Base-by-base conservation (phyloP, 2,888 invertebrate species). In the Volucella inanis region DNA sequence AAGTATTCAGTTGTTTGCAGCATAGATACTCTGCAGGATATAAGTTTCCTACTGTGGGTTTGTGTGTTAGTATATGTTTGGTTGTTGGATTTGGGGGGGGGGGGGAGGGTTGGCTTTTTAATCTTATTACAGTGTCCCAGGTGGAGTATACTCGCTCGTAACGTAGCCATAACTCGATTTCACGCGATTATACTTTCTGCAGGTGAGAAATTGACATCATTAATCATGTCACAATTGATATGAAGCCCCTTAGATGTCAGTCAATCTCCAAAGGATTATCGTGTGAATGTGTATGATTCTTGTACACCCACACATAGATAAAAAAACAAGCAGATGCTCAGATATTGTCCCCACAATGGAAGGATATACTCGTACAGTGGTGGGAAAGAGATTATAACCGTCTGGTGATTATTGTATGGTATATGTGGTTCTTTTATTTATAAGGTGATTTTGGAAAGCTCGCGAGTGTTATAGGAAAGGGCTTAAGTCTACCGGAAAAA, bases 51-150 rank as follows among this genome's bases (percentile, higher is more conserved):
- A 22, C 54, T 15, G 14, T 54, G 8, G 22, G 14, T 65, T 39
- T 41, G 39, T 49, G 41, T 49, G 41, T 22, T 22, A 1, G 18
- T 22, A 22, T 22, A 22, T 47, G 14, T 38, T 18, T 72, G 45
- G 18, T 11, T 64, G 62, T 31, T 18, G 22, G 31, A 2, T 50
- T 15, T 6, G 41, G 49, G 47, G 54, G 39, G 57, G 39, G 41
- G 4, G 41, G 49, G 47, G 54, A 22, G 57, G 39, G 59, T 62
- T 78, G 71, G 67, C 72, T 82, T 77, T 82, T 72, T 78, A 78
- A 82, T 78, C 82, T 78, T 78, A 82, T 82, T 78, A 78, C 71
- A 72, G 39, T 67, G 54, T 77, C 76, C 76, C 76, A 68, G 76
- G 76, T 76, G 76, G 52, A 59, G 77, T 67, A 49, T 71, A 65